phyloP scores from a whole-genome alignment of 1,140 invertebrate genomes.

The Latrodectus geometricus region DNA sequence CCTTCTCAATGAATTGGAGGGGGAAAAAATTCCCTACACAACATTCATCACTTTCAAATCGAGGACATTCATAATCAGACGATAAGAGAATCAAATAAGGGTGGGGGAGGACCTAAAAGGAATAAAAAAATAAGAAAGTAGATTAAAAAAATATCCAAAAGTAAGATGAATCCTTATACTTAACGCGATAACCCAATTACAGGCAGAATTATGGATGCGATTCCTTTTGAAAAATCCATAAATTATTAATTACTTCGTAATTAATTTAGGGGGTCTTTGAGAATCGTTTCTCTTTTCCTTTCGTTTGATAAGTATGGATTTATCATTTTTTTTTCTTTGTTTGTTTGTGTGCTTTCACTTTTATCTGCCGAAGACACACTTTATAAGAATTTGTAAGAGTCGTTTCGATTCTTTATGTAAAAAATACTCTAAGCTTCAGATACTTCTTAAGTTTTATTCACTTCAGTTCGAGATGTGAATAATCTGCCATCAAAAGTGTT shows the following conservation, averaged over 20 bases:
- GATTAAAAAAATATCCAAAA: constrained; percentile 44
- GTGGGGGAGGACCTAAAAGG: not conserved
- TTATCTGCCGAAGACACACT: too few species aligned
- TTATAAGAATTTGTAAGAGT: too few species aligned
- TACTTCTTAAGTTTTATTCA: too few species aligned
- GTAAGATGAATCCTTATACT: constrained; percentile 58
- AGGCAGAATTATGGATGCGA: constrained; percentile 53
- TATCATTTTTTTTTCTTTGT: not conserved
- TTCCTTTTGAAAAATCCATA: constrained; percentile 60
- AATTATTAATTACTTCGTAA: constrained; percentile 62
- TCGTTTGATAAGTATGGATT: not conserved
- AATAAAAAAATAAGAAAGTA: constrained; percentile 35
- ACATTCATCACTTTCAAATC: constrained; percentile 32
- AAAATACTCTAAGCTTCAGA: too few species aligned
- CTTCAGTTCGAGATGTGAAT: too few species aligned
- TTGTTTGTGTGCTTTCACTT: not conserved
- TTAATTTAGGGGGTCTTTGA: constrained; percentile 49
- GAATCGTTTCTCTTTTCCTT: not conserved
- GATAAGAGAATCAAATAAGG: constrained; percentile 20
- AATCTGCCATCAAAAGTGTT: too few species aligned
- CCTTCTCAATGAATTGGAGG: too few species aligned
- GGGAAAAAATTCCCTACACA: too few species aligned
- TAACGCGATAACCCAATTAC: constrained; percentile 60
- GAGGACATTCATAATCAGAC: constrained; percentile 56
- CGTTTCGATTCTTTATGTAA: too few species aligned